Evolutionary conservation across 2,797 vertebrate genomes (phyloP).

Genomic region (Centropyge bicolor): DNA sequence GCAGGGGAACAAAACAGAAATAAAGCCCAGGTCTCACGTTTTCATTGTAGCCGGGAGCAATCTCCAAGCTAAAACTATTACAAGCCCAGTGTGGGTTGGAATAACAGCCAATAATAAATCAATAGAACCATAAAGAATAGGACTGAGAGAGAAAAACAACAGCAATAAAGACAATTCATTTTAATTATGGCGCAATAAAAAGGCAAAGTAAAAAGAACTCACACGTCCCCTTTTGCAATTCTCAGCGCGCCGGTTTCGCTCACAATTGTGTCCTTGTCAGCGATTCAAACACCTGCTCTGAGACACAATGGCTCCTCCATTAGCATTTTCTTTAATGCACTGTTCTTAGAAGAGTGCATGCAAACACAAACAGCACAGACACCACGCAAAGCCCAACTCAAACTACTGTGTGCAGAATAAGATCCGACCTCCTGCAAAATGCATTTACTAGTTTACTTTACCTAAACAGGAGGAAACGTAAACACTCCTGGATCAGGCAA

Average conservation of each 20-base stretch:
- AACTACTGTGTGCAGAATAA: background rate
- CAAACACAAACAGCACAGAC: conserved; percentile 10
- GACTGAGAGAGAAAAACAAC: conserved; percentile 66
- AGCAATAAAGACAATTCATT: conserved; percentile 75
- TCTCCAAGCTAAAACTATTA: conserved; percentile 62
- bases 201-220: conserved; percentile 66
- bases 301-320: conserved; percentile 62
- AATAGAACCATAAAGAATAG: conserved; percentile 67
- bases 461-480: background rate
- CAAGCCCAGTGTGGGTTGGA: conserved; percentile 57
- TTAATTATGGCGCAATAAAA: conserved; percentile 77
- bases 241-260: conserved; percentile 52
- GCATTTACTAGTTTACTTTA: background rate
- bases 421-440: background rate
- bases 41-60: conserved; percentile 51
- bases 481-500: background rate
- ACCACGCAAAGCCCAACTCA: background rate
- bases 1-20: conserved; percentile 52
- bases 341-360: conserved; percentile 14
- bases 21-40: conserved; percentile 48
- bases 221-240: conserved; percentile 57
- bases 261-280: conserved; percentile 73
- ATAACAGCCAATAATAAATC: conserved; percentile 78
- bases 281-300: conserved; percentile 74
- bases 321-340: conserved; percentile 60